Evolutionary conservation across 2,797 vertebrate species (phyloP), one percentile per base, ranked within the genome.

Genomic region (Enteromius trimaculatus): DNA sequence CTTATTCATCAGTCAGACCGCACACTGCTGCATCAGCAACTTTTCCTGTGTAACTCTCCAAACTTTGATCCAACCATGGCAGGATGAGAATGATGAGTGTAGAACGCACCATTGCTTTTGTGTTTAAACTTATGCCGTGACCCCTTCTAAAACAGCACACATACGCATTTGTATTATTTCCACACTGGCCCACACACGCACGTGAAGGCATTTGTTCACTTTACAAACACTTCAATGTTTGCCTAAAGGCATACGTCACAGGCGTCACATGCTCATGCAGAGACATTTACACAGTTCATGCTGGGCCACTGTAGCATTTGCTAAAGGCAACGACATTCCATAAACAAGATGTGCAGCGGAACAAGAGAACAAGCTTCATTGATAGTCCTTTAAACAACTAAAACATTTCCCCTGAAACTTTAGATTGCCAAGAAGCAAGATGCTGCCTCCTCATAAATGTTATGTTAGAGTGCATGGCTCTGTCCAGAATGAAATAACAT

Each of bases 1-100:
- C 74, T 71, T 55, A 64, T 65, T 75, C 78, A 84, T 85, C 26
- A 76, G 68, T 85, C 74, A 85, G 31, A 76, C n/a, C 68, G 71
- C 42, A 26, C 19, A 44, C 42, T 44, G 42, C 68, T 81, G 78
- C 65, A 16, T 82, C 66, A 86, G 74, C 9, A 74, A 26, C 21
- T 75, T 76, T 65, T 68, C 49, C 29, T n/a, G 58, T 47, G 58
- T 64, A 31, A 19, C 39, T 39, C 51, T 69, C 23, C 49, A 76
- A 80, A 64, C 60, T 23, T 51, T 79, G 64, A 74, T 60, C 11
- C 34, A 74, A 70, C 55, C 37, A 58, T 53, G 31, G 19, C 62
- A 64, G 34, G 16, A 58, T 64, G n/a, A 66, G 31, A 70, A 77
- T 23, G 51, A 76, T 79, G 69, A 31, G 83, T 82, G 51, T 49